Base-by-base conservation (phyloP, 2,888 invertebrate species). In the Automeris io region DNA sequence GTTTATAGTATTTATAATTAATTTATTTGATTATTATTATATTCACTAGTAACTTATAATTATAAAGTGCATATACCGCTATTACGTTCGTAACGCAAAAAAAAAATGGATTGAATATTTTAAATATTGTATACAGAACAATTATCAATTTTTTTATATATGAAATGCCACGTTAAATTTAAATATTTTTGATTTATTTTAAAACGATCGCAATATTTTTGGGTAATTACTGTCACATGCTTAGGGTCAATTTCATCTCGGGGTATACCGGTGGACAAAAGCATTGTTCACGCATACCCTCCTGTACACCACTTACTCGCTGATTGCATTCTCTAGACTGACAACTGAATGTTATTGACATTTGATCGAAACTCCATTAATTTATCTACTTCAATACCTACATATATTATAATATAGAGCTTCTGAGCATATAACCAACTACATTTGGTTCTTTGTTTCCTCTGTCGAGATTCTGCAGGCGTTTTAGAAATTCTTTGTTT, bases 211-310 rank as follows among this genome's bases (percentile, higher is more conserved):
- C n/a, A n/a, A n/a, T n/a, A n/a, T n/a, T n/a, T n/a, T n/a, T 9
- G 2, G 42, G 42, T 55, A 49, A 54, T 57, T 48, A 54, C 40
- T 29, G 18, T 49, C 35, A 47, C 51, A 54, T 54, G 54, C 45
- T 37, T 39, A 29, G 24, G 46, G 48, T 35, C 26, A 37, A 41
- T 41, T 46, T 44, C 47, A n/a, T n/a, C n/a, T n/a, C 49, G 44
- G 37, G 19, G 39, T 43, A 40, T 37, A 37, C 39, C 42, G 29
- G 29, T 44, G 40, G 39, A 46, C 45, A 49, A 51, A 37, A 33
- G 41, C 50, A 19, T 34, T 56, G 57, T 64, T 64, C 58, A 58
- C 40, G 43, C 47, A 38, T 41, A 36, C 45, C 41, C 41, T 40
- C 35, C 18, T 36, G 29, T n/a, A 19, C 32, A 31, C 23, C 41